Evolutionary conservation across 2,888 invertebrate species (phyloP).

Genomic region (Noctua fimbriata): DNA sequence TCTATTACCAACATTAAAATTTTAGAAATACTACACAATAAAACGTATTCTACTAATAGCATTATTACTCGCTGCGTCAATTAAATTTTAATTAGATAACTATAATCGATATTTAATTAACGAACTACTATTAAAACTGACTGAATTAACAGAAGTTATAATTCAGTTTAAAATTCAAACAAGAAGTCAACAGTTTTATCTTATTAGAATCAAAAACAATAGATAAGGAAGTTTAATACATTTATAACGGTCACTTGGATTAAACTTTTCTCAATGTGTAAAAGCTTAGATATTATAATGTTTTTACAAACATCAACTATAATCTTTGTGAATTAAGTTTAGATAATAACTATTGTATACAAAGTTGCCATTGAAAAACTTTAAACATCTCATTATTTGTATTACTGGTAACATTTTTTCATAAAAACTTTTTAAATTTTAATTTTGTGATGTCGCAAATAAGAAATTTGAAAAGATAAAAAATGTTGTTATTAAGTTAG

Average conservation of each 20-base stretch:
- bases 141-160: constrained; percentile 29
- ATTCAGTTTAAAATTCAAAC: constrained; percentile 28
- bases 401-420: constrained; percentile 19
- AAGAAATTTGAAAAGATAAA: constrained; percentile 39
- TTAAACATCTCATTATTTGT: constrained; percentile 1
- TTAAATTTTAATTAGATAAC: constrained; percentile 62
- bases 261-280: constrained; percentile 20
- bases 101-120: constrained; percentile 55
- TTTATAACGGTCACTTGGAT: background rate
- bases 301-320: constrained; percentile 20
- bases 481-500: constrained; percentile 30
- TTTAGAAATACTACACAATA: constrained; percentile 74
- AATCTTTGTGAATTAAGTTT: constrained; percentile 1
- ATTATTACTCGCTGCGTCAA: constrained; percentile 52
- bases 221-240: constrained; percentile 6
- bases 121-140: constrained; percentile 40
- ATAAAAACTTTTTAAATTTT: background rate
- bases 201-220: constrained; percentile 16
- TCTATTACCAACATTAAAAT: constrained; percentile 81
- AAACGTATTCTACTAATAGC: constrained; percentile 62
- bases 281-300: constrained; percentile 25
- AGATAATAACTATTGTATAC: constrained; percentile 16
- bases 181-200: constrained; percentile 15
- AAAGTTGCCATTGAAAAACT: constrained; percentile 26
- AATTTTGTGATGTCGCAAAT: constrained; percentile 28